Evolutionary conservation across 2,797 vertebrate genomes (phyloP).

Genomic region (Chlorospingus flavigularis): DNA sequence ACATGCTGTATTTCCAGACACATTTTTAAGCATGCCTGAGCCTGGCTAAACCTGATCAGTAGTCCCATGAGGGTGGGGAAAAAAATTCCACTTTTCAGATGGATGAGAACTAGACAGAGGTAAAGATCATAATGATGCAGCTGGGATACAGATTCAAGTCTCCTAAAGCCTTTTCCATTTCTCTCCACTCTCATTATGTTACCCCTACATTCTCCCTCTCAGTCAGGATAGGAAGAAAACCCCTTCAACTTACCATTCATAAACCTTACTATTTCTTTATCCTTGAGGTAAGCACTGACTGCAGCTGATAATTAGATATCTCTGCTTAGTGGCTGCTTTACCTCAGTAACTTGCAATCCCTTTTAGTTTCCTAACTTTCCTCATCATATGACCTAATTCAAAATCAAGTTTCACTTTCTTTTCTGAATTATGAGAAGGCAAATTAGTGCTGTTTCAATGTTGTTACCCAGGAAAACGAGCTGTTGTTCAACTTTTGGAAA

Average conservation of each 20-base stretch:
- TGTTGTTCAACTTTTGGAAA: constrained; percentile 9
- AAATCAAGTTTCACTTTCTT: constrained; percentile 40
- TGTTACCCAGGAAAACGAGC: not conserved
- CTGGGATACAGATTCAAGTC: not conserved
- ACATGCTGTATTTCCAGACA: not conserved
- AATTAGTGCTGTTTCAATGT: not conserved
- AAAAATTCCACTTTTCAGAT: not conserved
- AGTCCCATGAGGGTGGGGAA: not conserved
- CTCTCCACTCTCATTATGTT: not conserved
- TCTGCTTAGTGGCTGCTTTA: not conserved
- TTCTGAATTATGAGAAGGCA: not conserved
- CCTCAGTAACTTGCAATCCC: not conserved
- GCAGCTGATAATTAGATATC: not conserved
- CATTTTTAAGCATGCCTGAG: not conserved
- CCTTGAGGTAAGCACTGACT: not conserved
- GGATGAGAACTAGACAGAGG: not conserved
- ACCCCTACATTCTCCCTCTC: not conserved
- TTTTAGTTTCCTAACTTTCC: not conserved
- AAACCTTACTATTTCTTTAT: not conserved
- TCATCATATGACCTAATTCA: not conserved
- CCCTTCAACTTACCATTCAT: not conserved
- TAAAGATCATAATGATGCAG: not conserved
- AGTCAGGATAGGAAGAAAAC: not conserved
- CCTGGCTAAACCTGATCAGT: not conserved
- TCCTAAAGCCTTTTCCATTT: not conserved